A percentile compares a stretch with the other conserved stretches of the same genome.
These are phyloP conservation scores for Spondyliosoma cantharus DNA, from an alignment of 2,797 vertebrate genomes.

Conservation along the genomic window DNA sequence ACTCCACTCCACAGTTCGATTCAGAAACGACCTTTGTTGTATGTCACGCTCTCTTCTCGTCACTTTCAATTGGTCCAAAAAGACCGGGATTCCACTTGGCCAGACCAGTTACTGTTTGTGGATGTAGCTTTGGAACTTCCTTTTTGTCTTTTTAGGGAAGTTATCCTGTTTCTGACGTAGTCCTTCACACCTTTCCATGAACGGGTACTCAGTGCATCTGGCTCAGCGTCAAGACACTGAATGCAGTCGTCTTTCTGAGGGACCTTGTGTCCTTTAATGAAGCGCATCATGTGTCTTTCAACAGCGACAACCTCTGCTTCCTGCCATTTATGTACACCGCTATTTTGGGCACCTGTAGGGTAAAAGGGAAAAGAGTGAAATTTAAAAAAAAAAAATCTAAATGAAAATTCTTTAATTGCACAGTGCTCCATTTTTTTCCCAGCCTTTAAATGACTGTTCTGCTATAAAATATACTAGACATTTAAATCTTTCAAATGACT, in stretches of 20 bases:
- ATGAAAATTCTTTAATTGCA: no score
- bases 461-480: background rate
- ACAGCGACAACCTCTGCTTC: conserved; percentile 66
- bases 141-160: conserved; percentile 59
- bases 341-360: conserved; percentile 25
- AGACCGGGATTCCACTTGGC: background rate
- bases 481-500: background rate
- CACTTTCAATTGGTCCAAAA: background rate
- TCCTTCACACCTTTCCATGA: conserved; percentile 75
- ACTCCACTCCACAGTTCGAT: background rate
- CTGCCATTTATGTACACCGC: conserved; percentile 59
- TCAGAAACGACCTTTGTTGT: background rate
- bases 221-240: conserved; percentile 67
- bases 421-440: no score
- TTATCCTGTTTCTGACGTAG: conserved; percentile 77
- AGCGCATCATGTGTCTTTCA: conserved; percentile 71
- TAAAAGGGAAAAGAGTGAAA: background rate
- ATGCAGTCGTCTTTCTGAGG: conserved; percentile 77
- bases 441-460: no score
- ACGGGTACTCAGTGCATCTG: conserved; percentile 53
- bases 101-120: background rate
- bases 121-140: background rate
- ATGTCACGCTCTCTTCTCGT: background rate
- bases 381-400: background rate
- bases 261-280: conserved; percentile 63